Percentiles rank a stretch among this genome's conserved stretches.
These are phyloP conservation scores for Pelosia muscerda DNA, from an alignment of 2,888 invertebrate genomes.

Conservation along the genomic window DNA sequence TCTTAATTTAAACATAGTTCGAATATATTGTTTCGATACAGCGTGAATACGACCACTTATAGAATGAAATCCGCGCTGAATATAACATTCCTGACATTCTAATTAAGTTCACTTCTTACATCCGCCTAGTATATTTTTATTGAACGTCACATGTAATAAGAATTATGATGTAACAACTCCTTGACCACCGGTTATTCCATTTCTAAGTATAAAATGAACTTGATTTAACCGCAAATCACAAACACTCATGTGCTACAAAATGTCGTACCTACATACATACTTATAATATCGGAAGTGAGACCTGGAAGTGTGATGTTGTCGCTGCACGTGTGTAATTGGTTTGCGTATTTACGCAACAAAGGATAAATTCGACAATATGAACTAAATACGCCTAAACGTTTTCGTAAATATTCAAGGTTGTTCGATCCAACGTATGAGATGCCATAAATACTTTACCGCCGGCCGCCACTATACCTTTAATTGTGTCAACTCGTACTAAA, in stretches of 20 bases:
- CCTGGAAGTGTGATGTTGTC: too few species aligned
- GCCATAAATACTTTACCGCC: too few species aligned
- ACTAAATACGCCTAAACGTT: too few species aligned
- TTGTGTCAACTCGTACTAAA: too few species aligned
- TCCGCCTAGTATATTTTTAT: neutral
- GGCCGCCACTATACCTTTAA: too few species aligned
- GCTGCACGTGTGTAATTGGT: too few species aligned
- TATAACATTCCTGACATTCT: conserved; percentile 10
- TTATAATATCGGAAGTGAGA: conserved; percentile 5
- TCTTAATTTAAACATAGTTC: neutral
- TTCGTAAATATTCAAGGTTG: too few species aligned
- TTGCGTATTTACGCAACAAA: too few species aligned
- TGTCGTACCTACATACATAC: neutral
- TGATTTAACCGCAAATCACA: conserved; percentile 13
- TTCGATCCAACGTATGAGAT: too few species aligned
- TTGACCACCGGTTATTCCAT: conserved; percentile 8
- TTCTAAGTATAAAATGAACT: conserved; percentile 8
- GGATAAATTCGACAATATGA: too few species aligned
- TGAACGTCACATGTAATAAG: conserved; percentile 7
- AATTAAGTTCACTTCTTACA: neutral
- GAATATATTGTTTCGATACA: neutral
- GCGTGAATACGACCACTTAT: neutral
- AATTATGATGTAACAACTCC: conserved; percentile 15
- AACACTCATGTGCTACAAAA: neutral
- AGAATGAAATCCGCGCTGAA: neutral